Conservation (phyloP, 2,888 invertebrate genomes). For the Pegoplata infirma region DNA sequence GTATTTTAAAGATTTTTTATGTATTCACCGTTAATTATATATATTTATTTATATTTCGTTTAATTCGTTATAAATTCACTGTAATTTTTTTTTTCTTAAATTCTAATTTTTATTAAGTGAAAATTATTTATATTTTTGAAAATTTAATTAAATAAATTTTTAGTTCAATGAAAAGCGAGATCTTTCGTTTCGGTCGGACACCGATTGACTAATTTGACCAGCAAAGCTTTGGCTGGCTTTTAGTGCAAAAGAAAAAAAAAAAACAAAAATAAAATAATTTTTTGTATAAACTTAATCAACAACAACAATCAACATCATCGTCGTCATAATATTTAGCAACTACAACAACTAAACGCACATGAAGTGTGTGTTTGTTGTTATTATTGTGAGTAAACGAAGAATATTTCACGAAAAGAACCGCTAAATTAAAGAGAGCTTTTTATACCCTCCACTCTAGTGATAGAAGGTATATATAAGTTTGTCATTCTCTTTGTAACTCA, state of each 20-base stretch:
- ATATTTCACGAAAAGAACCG: constrained; percentile 12
- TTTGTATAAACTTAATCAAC: constrained; percentile 35
- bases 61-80: constrained; percentile 45
- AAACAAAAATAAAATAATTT: constrained; percentile 7
- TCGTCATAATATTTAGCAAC: constrained; percentile 15
- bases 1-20: constrained; percentile 15
- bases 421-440: constrained; percentile 43
- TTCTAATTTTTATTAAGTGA: constrained; percentile 44
- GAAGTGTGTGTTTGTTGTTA: neutral
- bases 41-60: too few relatives aligned
- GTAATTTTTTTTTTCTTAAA: constrained; percentile 38
- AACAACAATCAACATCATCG: constrained; percentile 15
- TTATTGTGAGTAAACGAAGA: constrained; percentile 15
- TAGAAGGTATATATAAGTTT: too few relatives aligned
- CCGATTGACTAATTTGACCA: constrained; percentile 77
- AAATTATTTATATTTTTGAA: constrained; percentile 12
- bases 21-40: neutral
- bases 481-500: too few relatives aligned
- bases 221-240: constrained; percentile 66
- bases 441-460: too few relatives aligned
- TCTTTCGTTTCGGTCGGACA: constrained; percentile 79
- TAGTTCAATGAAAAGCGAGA: constrained; percentile 68
- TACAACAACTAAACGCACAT: constrained; percentile 20
- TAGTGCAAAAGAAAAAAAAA: constrained; percentile 21
- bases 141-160: constrained; percentile 25